A percentile compares a stretch with the other conserved stretches of the same genome.
Evolutionary conservation across 2,113 vertebrate genomes (phyloP).

Genomic region (Rattus rattus): DNA sequence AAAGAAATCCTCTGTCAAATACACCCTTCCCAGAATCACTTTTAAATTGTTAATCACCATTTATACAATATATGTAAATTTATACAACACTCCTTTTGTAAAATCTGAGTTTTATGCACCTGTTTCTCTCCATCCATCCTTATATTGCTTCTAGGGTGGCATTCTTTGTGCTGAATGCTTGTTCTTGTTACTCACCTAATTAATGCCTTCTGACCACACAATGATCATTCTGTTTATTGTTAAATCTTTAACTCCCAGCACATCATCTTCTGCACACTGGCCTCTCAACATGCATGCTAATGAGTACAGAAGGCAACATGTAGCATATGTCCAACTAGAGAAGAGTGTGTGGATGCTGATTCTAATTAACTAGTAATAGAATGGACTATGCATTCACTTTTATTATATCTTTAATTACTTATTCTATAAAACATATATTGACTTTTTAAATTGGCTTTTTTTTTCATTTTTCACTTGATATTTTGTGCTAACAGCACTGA

Average conservation of each 20-base stretch:
- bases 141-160: background rate
- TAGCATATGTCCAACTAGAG: background rate
- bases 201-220: background rate
- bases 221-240: background rate
- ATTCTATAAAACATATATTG: background rate
- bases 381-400: background rate
- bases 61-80: background rate
- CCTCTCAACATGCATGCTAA: background rate
- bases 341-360: background rate
- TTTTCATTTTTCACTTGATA: background rate
- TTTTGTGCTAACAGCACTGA: background rate
- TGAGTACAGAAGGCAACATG: background rate
- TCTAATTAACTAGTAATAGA: background rate
- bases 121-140: background rate
- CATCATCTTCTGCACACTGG: background rate
- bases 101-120: background rate
- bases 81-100: background rate
- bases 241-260: background rate
- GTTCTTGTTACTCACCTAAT: background rate
- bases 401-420: background rate
- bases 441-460: background rate
- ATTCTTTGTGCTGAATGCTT: background rate
- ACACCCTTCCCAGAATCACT: accelerated
- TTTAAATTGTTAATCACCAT: background rate
- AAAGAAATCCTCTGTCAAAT: background rate